Percentiles rank a stretch among this genome's conserved stretches.
These are phyloP conservation scores for Centrocercus urophasianus DNA, from an alignment of 2,113 vertebrate species.

Conservation along the genomic window DNA sequence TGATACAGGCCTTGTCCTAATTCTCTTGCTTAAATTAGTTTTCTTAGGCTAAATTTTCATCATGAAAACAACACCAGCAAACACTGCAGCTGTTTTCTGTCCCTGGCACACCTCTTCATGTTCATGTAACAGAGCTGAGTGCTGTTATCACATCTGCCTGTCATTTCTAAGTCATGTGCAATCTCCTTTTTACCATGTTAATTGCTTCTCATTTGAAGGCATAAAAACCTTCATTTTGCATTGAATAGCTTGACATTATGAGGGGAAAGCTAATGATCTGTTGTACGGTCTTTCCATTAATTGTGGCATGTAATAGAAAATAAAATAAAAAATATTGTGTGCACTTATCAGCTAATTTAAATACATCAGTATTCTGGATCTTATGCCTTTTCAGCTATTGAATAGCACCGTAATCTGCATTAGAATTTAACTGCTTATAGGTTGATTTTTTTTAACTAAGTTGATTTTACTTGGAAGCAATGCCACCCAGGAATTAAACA, in stretches of 20 bases:
- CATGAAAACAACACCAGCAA: background rate
- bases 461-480: background rate
- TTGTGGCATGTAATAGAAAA: conserved; percentile 37
- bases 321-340: conserved; percentile 45
- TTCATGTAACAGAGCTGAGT: background rate
- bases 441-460: background rate
- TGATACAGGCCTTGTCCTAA: background rate
- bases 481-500: background rate
- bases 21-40: background rate
- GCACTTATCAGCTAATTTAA: conserved; percentile 34
- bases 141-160: background rate
- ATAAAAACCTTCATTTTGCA: conserved; percentile 66
- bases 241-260: conserved; percentile 48
- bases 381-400: background rate
- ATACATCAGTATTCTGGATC: background rate
- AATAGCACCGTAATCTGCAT: background rate
- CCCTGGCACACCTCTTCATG: conserved; percentile 20
- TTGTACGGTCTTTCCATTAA: conserved; percentile 39
- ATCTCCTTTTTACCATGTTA: conserved; percentile 36
- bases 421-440: background rate
- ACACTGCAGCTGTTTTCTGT: background rate
- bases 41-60: background rate
- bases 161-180: background rate
- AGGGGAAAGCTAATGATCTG: conserved; percentile 61
- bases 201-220: conserved; percentile 48